Percentiles rank a stretch among this genome's conserved stretches.
Conservation (phyloP, 2,888 invertebrate genomes). For the Platycnemis pennipes region DNA sequence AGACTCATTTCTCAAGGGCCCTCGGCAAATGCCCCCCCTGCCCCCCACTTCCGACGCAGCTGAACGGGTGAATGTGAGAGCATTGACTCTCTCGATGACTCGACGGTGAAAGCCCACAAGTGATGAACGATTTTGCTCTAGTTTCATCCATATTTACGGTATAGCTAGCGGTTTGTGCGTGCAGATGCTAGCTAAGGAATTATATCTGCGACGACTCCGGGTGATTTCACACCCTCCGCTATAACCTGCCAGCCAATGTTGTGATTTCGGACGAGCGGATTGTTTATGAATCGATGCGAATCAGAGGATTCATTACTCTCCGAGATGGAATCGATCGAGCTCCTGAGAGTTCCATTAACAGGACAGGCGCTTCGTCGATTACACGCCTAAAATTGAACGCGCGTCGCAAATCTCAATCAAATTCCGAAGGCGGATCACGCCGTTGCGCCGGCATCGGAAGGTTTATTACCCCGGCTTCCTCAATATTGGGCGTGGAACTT, state of each 20-base stretch:
- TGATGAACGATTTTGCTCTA: neutral
- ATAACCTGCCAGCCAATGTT: neutral
- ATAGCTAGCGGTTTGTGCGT: neutral
- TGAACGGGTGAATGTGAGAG: neutral
- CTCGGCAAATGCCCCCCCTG: too few relatives aligned
- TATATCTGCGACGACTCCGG: neutral
- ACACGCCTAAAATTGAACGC: slow-evolving; percentile 32
- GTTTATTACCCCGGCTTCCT: slow-evolving; percentile 26
- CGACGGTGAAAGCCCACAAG: neutral
- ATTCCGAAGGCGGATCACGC: slow-evolving; percentile 36
- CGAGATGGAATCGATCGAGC: slow-evolving; percentile 9
- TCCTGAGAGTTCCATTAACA: slow-evolving; percentile 33
- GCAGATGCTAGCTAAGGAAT: neutral
- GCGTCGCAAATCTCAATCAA: slow-evolving; percentile 39
- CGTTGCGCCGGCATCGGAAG: neutral
- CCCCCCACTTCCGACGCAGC: too few relatives aligned
- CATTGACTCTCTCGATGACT: neutral
- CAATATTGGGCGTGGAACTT: slow-evolving; percentile 11
- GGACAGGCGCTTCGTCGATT: slow-evolving; percentile 23
- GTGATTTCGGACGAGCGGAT: slow-evolving; percentile 9
- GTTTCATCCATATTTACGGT: neutral
- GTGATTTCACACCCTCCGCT: neutral
- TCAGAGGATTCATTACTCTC: slow-evolving; percentile 23
- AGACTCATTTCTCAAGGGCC: too few relatives aligned
- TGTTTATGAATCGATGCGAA: slow-evolving; percentile 39